Conservation (phyloP, 1,140 invertebrate species). For the Mycetomoellerius zeteki region DNA sequence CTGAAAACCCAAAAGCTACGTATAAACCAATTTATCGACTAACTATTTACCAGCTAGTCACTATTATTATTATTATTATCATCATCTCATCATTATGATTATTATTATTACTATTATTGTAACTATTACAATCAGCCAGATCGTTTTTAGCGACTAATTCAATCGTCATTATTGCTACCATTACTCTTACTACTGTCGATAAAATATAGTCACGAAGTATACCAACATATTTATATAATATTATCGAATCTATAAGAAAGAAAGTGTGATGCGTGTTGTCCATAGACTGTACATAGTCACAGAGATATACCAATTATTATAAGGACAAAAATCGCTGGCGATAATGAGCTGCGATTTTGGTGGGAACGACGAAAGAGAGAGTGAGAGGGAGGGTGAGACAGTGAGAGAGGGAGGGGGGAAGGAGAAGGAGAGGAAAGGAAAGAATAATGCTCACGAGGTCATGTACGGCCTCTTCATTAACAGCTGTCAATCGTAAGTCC, state of each 20-base stretch:
- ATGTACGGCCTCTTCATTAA: conserved; percentile 20
- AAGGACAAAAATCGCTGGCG: conserved; percentile 41
- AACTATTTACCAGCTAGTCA: conserved; percentile 72
- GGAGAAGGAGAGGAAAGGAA: background rate
- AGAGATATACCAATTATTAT: conserved; percentile 68
- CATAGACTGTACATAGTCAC: conserved; percentile 77
- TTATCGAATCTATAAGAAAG: conserved; percentile 65
- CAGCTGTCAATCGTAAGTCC: conserved; percentile 65
- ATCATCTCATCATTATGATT: conserved; percentile 59
- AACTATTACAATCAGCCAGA: conserved; percentile 53
- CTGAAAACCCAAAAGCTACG: conserved; percentile 63
- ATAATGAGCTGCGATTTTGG: conserved; percentile 37
- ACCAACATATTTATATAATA: conserved; percentile 76
- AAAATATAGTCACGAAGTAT: conserved; percentile 75
- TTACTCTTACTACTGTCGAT: conserved; percentile 77
- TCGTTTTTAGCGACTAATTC: conserved; percentile 53
- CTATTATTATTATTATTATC: conserved; percentile 66
- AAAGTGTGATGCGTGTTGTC: conserved; percentile 71
- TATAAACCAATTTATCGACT: conserved; percentile 72
- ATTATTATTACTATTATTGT: conserved; percentile 68
- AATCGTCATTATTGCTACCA: conserved; percentile 74
- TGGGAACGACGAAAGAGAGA: conserved; percentile 21
- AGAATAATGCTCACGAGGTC: conserved; percentile 26
- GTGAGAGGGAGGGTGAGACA: background rate
- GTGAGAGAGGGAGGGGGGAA: background rate